These are phyloP conservation scores for Zootermopsis nevadensis DNA, from an alignment of 2,888 invertebrate genomes.

Conservation along the genomic window DNA sequence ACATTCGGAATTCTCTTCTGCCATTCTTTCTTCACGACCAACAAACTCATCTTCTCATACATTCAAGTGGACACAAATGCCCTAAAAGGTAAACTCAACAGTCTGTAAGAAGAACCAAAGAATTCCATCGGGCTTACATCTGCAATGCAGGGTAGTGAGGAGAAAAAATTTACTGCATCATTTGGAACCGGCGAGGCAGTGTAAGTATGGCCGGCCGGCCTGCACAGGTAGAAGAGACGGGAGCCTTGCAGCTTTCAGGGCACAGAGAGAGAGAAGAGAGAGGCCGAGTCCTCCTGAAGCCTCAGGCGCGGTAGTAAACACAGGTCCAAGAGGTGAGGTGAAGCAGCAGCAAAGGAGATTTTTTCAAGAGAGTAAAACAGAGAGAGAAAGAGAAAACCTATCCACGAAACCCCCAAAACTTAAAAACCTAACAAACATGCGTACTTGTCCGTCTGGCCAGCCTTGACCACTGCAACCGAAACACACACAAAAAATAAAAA, in stretches of 20 bases:
- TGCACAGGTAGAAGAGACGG: slow-evolving; percentile 16
- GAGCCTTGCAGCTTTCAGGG: slow-evolving; percentile 10
- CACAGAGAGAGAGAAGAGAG: slow-evolving; percentile 23
- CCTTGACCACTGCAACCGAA: background rate
- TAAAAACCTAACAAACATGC: slow-evolving; percentile 31
- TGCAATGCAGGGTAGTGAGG: background rate
- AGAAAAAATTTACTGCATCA: slow-evolving; percentile 28
- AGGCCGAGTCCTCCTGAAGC: slow-evolving; percentile 8
- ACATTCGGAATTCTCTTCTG: background rate
- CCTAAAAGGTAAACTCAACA: background rate
- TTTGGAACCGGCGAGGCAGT: slow-evolving; percentile 18
- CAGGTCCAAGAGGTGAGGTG: slow-evolving; percentile 32
- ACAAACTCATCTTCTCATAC: background rate
- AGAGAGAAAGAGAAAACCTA: slow-evolving; percentile 23
- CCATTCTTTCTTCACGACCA: background rate
- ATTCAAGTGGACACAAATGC: slow-evolving; percentile 6
- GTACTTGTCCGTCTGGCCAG: background rate
- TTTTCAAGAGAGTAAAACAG: slow-evolving; percentile 23
- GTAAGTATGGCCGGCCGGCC: background rate
- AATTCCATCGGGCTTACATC: background rate
- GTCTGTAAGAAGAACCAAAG: background rate
- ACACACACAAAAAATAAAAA: background rate
- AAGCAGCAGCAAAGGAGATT: background rate
- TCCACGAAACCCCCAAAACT: slow-evolving; percentile 19
- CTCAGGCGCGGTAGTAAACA: slow-evolving; percentile 36